Evolutionary conservation across 1,140 invertebrate genomes (phyloP).

Genomic region (Eumeta japonica): DNA sequence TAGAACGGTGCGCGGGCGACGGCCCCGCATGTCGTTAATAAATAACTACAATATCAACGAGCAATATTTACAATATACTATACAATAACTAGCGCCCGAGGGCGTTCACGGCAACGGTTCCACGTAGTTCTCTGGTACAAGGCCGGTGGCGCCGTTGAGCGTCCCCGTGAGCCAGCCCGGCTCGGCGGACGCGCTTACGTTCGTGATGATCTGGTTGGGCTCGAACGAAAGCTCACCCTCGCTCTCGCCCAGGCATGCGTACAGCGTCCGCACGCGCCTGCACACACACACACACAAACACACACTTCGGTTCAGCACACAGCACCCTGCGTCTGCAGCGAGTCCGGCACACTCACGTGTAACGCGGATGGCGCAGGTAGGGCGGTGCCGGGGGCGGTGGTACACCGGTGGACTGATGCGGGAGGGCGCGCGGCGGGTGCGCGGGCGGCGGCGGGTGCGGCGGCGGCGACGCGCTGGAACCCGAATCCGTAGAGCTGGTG

Average conservation of each 20-base stretch:
- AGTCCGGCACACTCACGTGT: background rate
- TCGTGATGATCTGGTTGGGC: constrained; percentile 96
- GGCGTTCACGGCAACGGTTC: constrained; percentile 72
- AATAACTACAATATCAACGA: constrained; percentile 47
- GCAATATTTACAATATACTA: constrained; percentile 51
- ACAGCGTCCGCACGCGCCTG: constrained; percentile 86
- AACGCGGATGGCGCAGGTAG: constrained; percentile 1
- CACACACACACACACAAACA: too few relatives aligned
- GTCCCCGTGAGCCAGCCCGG: constrained; percentile 96
- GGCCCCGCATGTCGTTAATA: background rate
- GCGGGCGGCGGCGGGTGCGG: constrained; percentile 17
- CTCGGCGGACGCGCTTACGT: constrained; percentile 88
- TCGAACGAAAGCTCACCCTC: constrained; percentile 96
- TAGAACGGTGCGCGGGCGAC: too few relatives aligned
- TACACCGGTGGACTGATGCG: background rate
- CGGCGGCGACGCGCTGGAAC: constrained; percentile 18
- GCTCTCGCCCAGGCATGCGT: constrained; percentile 93
- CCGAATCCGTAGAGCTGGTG: constrained; percentile 37
- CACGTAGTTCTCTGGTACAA: constrained; percentile 97
- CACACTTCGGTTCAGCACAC: too few relatives aligned
- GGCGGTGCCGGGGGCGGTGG: constrained; percentile 3
- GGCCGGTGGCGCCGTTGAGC: constrained; percentile 87
- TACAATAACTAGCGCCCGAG: constrained; percentile 8
- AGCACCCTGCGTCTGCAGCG: constrained; percentile 1
- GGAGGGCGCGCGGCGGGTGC: constrained; percentile 15